phyloP scores from a whole-genome alignment of 2,113 vertebrate species.

The Syrrhaptes paradoxus region DNA sequence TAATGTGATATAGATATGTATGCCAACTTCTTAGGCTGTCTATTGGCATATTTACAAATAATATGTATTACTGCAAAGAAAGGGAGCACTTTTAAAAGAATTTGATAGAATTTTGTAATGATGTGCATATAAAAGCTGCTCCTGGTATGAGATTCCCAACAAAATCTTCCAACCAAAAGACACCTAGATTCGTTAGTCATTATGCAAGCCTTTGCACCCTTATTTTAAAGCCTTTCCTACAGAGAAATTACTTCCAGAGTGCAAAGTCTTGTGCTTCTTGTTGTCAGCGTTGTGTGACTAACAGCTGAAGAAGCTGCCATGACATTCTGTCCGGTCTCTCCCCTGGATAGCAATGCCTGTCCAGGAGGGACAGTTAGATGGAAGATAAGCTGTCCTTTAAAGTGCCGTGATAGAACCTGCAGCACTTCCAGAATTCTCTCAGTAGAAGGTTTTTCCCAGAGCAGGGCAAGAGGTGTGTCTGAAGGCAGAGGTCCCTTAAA shows the following conservation, averaged over 20 bases:
- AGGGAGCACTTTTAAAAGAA: not conserved
- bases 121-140: not conserved
- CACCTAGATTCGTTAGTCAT: not conserved
- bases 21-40: not conserved
- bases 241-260: not conserved
- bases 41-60: not conserved
- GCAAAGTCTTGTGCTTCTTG: not conserved
- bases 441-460: not conserved
- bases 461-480: rapidly evolving
- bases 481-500: not conserved
- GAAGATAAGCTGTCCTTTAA: not conserved
- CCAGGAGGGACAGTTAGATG: not conserved
- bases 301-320: not conserved
- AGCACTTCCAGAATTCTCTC: not conserved
- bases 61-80: not conserved
- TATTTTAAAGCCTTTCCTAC: not conserved
- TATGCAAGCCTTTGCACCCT: conserved; percentile 8
- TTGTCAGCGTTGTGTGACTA: not conserved
- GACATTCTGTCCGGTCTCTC: not conserved
- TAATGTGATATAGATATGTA: not conserved
- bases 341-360: not conserved
- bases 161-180: not conserved
- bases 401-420: not conserved
- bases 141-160: not conserved
- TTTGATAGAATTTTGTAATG: not conserved